A percentile compares a stretch with the other conserved stretches of the same genome.
phyloP scores from a whole-genome alignment of 2,113 vertebrate species.

The Haplotaxodon microlepis region DNA sequence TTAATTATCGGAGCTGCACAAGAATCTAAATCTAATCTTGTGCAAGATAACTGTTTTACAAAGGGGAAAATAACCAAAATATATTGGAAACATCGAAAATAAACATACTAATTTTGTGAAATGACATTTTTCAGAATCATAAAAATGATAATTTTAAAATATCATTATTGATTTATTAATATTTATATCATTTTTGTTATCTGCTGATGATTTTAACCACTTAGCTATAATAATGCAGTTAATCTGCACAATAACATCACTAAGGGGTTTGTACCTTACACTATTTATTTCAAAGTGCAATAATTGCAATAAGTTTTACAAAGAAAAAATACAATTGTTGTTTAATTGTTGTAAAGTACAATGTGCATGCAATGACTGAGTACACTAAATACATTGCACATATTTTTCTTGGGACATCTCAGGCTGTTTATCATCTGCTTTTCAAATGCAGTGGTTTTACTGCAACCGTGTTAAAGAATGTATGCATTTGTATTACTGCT shows the following conservation, averaged over 20 bases:
- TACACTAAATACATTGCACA: background rate
- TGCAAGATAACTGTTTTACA: background rate
- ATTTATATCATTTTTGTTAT: background rate
- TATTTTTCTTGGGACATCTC: background rate
- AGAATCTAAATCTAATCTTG: background rate
- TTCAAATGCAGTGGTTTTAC: background rate
- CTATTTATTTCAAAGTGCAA: background rate
- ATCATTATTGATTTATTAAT: background rate
- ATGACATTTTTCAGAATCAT: background rate
- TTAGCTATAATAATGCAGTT: background rate
- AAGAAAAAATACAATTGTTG: background rate
- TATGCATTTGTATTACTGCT: background rate
- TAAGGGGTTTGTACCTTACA: background rate
- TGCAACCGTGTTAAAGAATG: background rate
- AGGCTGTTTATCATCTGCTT: background rate
- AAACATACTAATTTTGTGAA: background rate
- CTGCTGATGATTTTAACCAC: background rate
- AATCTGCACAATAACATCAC: background rate
- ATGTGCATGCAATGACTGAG: background rate
- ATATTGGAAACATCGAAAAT: background rate
- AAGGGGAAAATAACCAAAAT: background rate
- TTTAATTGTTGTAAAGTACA: background rate
- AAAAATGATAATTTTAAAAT: background rate
- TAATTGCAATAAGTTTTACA: background rate
- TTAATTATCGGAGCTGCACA: background rate